Evolutionary conservation across 2,113 vertebrate genomes (phyloP), one percentile per base, ranked within the genome.

Genomic region (Nothoprocta perdicaria): DNA sequence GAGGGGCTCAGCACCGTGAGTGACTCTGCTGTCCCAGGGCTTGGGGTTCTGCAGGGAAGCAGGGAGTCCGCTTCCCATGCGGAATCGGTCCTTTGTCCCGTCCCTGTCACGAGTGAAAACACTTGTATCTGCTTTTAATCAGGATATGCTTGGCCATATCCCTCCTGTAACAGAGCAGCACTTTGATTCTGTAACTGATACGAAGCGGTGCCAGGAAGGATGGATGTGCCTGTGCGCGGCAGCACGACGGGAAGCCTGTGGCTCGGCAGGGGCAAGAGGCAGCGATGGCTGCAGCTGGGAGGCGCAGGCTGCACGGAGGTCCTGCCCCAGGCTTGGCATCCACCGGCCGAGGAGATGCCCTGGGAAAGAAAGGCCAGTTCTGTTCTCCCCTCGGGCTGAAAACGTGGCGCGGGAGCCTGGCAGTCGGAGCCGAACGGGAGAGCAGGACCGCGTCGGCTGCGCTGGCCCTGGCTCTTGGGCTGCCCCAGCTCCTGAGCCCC

Each of bases 1-100:
- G 55, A 0, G 1, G 58, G 84, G 74, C 60, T 11, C 0, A 0
- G 11, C 74, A 63, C 67, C 46, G 50, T 13, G 5, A 0, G 0
- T 82, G 81, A 71, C 86, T 89, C 33, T 75, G 40, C 76, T 38
- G 14, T 73, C 55, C 69, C 17, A 43, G 66, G 71, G 27, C 53
- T 86, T 65, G 41, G 22, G 50, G 43, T 24, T 53, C 43, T 14
- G 40, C 45, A 67, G 84, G 40, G 35, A 62, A 31, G 31, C 52
- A 74, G 66, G 60, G 74, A 53, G 45, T 60, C 84, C 7, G 4
- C 41, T 73, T 86, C 38, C 35, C 3, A 3, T 16, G 71, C 69
- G 60, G 31, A 35, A 9, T 80, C 27, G 26, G 19, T 38, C 88
- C 71, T 94, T 84, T 92, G 73, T 74, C 72, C 43, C 2, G 10